Evolutionary conservation across 2,888 invertebrate species (phyloP).

Genomic region (Tolmerus cingulatus): DNA sequence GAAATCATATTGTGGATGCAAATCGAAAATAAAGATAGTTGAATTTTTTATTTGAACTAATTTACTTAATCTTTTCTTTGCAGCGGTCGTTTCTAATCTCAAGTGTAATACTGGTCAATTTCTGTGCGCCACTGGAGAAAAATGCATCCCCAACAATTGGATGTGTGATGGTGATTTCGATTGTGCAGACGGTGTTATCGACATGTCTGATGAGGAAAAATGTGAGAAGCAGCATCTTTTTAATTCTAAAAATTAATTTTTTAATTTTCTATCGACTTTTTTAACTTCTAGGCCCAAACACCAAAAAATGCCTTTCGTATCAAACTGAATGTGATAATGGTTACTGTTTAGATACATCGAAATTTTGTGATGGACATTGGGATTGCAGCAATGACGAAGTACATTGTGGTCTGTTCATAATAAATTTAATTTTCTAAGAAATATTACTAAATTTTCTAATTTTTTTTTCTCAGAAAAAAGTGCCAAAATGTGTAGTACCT

Average conservation of each 20-base stretch:
- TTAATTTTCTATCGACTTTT: background rate
- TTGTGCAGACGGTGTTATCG: conserved; percentile 75
- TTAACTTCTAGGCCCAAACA: conserved; percentile 65
- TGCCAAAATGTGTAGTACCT: conserved; percentile 63
- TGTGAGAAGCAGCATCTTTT: conserved; percentile 65
- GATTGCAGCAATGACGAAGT: conserved; percentile 63
- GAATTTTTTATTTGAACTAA: background rate
- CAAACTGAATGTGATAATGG: conserved; percentile 71
- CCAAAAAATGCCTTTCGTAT: conserved; percentile 72
- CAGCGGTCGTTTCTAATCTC: conserved; percentile 61
- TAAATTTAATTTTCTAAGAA: background rate
- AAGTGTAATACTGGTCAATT: conserved; percentile 76
- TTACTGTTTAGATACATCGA: conserved; percentile 60
- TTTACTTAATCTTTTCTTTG: background rate
- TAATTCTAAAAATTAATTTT: background rate
- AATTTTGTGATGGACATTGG: conserved; percentile 61
- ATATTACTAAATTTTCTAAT: background rate
- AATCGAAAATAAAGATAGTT: too few species aligned
- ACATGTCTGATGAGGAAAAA: conserved; percentile 77
- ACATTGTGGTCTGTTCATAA: conserved; percentile 57
- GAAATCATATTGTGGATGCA: too few species aligned
- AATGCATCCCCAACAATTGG: conserved; percentile 80
- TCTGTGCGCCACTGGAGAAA: conserved; percentile 73
- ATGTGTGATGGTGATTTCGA: conserved; percentile 80
- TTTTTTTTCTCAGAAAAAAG: conserved; percentile 52